A percentile compares a stretch with the other conserved stretches of the same genome.
These are phyloP conservation scores for Lobophora halterata DNA, from an alignment of 2,888 invertebrate genomes.

Conservation along the genomic window DNA sequence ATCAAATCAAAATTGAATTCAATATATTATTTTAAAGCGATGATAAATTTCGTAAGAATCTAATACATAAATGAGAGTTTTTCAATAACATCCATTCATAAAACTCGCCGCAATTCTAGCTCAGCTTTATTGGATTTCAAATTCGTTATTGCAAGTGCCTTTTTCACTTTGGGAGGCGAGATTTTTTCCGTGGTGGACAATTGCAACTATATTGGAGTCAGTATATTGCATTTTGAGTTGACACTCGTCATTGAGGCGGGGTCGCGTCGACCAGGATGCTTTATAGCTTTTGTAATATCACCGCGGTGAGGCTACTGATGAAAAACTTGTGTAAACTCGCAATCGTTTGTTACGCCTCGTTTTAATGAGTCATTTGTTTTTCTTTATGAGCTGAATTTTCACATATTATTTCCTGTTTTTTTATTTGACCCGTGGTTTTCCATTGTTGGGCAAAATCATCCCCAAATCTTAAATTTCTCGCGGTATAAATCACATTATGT, in stretches of 20 bases:
- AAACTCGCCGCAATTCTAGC: conserved; percentile 9
- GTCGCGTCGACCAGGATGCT: conserved; percentile 44
- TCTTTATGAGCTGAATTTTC: background rate
- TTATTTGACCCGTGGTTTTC: too few relatives aligned
- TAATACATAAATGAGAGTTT: too few relatives aligned
- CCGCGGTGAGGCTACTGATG: conserved; percentile 20
- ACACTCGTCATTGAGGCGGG: conserved; percentile 49
- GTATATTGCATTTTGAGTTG: conserved; percentile 60
- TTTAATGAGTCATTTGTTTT: conserved; percentile 1
- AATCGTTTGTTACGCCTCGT: conserved; percentile 10
- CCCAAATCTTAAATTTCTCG: too few relatives aligned
- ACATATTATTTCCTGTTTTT: background rate
- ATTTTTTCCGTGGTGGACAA: conserved; percentile 58
- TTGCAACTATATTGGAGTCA: conserved; percentile 52
- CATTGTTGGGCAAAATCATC: too few relatives aligned
- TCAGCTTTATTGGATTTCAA: conserved; percentile 65
- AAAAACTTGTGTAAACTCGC: conserved; percentile 17
- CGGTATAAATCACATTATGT: too few relatives aligned
- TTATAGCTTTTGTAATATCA: conserved; percentile 59
- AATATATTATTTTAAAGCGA: too few relatives aligned
- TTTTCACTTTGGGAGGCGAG: conserved; percentile 58
- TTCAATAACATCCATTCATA: too few relatives aligned
- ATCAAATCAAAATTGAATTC: too few relatives aligned
- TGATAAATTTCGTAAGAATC: too few relatives aligned
- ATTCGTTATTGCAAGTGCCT: conserved; percentile 68